phyloP scores from a whole-genome alignment of 2,113 vertebrate genomes.

The Limanda limanda region DNA sequence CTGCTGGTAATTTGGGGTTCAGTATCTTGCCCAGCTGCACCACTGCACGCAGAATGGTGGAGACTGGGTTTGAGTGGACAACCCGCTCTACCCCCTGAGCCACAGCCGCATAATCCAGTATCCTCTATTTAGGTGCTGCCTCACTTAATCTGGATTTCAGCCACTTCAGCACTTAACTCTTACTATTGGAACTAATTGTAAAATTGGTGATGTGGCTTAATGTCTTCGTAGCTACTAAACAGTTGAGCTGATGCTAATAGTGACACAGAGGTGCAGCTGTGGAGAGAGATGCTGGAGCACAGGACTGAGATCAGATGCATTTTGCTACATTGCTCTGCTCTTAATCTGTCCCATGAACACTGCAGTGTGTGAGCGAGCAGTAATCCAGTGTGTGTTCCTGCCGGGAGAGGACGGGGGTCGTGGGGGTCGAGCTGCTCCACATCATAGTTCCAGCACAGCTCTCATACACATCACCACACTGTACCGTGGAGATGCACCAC shows the following conservation, averaged over 20 bases:
- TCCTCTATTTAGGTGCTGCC: too few species aligned
- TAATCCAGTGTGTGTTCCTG: slow-evolving; percentile 45
- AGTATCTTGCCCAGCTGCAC: too few species aligned
- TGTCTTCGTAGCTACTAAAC: background rate
- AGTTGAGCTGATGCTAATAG: too few species aligned
- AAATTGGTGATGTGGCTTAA: too few species aligned
- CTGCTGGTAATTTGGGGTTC: too few species aligned
- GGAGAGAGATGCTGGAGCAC: background rate
- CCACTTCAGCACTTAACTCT: too few species aligned
- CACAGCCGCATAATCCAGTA: too few species aligned
- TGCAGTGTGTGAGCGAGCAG: slow-evolving; percentile 33
- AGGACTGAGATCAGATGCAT: background rate
- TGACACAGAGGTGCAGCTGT: background rate
- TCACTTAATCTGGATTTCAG: too few species aligned
- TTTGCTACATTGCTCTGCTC: background rate
- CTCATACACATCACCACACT: background rate
- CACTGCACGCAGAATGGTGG: too few species aligned
- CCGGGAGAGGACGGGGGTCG: slow-evolving; percentile 11
- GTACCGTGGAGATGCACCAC: background rate
- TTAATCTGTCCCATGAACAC: slow-evolving; percentile 49
- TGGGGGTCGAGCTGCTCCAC: slow-evolving; percentile 31
- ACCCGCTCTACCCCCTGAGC: too few species aligned
- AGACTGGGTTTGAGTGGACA: too few species aligned
- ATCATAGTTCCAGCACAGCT: slow-evolving; percentile 13
- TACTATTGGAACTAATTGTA: too few species aligned